Conservation (phyloP, 1,140 invertebrate species). For the Diabrotica virgifera region DNA sequence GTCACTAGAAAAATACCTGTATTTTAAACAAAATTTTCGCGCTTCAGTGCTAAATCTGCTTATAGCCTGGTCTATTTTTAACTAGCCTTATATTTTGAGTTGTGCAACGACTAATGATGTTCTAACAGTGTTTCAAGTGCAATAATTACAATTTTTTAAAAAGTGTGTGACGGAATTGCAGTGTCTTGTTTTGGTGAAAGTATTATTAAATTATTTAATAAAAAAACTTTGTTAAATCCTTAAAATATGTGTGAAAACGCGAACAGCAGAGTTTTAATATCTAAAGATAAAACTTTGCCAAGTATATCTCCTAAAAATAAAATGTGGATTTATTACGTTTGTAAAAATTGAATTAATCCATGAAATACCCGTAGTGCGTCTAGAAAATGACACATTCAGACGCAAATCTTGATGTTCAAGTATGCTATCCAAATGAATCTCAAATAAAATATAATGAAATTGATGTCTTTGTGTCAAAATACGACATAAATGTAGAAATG, state of each 20-base stretch:
- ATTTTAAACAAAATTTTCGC: not conserved
- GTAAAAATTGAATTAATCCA: not conserved
- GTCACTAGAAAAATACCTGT: not conserved
- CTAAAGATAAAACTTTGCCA: not conserved
- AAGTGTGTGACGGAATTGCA: not conserved
- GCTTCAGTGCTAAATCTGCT: not conserved
- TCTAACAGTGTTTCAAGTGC: not conserved
- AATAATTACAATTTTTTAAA: not conserved
- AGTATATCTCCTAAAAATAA: not conserved
- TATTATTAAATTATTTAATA: not conserved
- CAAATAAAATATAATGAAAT: not conserved
- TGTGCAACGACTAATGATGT: not conserved
- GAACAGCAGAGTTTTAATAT: not conserved
- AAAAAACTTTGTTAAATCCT: not conserved
- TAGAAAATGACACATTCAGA: not conserved
- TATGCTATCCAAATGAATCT: constrained; percentile 9
- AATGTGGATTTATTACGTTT: not conserved
- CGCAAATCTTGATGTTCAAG: not conserved
- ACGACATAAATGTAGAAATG: not conserved
- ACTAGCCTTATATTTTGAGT: not conserved
- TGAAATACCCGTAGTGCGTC: not conserved
- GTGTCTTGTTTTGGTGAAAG: not conserved
- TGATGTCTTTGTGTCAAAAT: not conserved
- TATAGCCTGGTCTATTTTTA: not conserved
- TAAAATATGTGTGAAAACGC: not conserved